Conservation (phyloP, 1,140 invertebrate genomes). For the Drosophila arawakana region DNA sequence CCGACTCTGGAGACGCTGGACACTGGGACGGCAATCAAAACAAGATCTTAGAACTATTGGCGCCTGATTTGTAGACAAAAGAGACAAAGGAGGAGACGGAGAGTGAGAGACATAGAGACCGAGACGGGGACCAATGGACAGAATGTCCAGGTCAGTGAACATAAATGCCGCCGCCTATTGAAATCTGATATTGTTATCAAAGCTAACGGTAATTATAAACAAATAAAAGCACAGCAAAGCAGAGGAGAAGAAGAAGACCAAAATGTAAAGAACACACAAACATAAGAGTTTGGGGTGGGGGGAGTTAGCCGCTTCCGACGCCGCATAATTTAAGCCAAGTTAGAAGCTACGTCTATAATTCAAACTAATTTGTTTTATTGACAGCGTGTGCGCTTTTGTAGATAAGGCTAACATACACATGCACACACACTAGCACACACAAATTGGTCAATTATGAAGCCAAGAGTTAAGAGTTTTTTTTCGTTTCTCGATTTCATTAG, state of each 20-base stretch:
- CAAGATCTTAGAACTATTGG: slow-evolving; percentile 83
- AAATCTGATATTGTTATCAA: slow-evolving; percentile 78
- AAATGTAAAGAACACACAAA: slow-evolving; percentile 54
- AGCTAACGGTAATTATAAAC: slow-evolving; percentile 81
- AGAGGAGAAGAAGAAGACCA: slow-evolving; percentile 16
- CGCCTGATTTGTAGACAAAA: slow-evolving; percentile 60
- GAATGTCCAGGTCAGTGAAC: slow-evolving; percentile 71
- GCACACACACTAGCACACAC: slow-evolving; percentile 28
- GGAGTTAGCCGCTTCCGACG: slow-evolving; percentile 59
- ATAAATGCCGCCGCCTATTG: slow-evolving; percentile 71
- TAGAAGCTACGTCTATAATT: slow-evolving; percentile 78
- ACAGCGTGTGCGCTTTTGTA: slow-evolving; percentile 72
- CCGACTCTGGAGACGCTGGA: slow-evolving; percentile 24
- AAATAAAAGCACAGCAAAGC: slow-evolving; percentile 67
- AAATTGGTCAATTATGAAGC: slow-evolving; percentile 78
- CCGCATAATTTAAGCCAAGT: slow-evolving; percentile 71
- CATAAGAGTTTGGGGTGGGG: background rate
- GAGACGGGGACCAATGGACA: slow-evolving; percentile 33
- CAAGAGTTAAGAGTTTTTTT: background rate
- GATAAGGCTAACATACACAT: slow-evolving; percentile 32
- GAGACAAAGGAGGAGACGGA: background rate
- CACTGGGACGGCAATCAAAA: slow-evolving; percentile 69
- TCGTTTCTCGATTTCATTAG: slow-evolving; percentile 69
- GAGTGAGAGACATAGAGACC: background rate
- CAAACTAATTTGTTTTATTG: slow-evolving; percentile 84